Percentiles rank a stretch among this genome's conserved stretches.
phyloP scores from a whole-genome alignment of 2,113 vertebrate species.

The Phyllostomus hastatus region DNA sequence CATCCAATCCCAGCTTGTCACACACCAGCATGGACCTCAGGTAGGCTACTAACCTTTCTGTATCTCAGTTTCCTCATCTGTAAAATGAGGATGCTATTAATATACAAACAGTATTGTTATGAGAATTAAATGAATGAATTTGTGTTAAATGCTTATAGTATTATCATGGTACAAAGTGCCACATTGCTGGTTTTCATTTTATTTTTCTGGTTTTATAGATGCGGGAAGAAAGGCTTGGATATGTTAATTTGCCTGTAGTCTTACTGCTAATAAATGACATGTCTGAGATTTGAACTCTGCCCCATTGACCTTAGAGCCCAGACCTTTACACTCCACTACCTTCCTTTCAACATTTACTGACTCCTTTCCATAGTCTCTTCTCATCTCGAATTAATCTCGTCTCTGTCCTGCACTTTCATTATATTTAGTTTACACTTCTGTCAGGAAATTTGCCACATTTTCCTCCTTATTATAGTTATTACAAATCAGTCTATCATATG shows the following conservation, averaged over 20 bases:
- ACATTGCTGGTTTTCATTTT: not conserved
- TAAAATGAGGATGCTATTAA: not conserved
- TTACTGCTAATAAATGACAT: not conserved
- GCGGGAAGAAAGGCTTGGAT: not conserved
- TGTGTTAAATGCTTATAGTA: not conserved
- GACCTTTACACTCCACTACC: not conserved
- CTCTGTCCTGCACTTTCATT: not conserved
- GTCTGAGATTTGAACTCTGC: not conserved
- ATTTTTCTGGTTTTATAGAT: not conserved
- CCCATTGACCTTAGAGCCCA: not conserved
- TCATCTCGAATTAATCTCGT: not conserved
- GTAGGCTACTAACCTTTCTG: not conserved
- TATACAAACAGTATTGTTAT: not conserved
- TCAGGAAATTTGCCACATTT: not conserved
- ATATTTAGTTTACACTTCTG: not conserved
- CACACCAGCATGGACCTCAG: accelerated
- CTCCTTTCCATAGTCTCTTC: not conserved
- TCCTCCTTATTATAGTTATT: not conserved
- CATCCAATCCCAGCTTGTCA: not conserved
- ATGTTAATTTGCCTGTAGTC: not conserved
- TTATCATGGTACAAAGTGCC: not conserved
- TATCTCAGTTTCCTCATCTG: not conserved
- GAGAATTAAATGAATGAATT: not conserved
- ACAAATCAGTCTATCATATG: not conserved
- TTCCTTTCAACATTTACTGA: not conserved